These are phyloP conservation scores for Echinops telfairi DNA, from an alignment of 2,113 vertebrate species.

Conservation along the genomic window DNA sequence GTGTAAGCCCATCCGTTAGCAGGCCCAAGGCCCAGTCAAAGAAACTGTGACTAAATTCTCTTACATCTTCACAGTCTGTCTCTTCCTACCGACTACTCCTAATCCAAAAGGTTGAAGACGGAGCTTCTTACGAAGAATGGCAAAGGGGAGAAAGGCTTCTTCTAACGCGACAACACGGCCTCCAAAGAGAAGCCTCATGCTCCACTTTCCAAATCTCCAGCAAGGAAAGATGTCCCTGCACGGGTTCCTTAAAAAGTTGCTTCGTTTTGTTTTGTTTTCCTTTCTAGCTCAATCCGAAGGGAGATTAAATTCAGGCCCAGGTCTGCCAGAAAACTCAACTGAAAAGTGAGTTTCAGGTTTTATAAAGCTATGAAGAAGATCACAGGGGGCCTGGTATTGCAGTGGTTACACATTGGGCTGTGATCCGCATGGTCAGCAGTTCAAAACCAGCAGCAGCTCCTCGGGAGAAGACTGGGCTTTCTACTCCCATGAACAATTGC, in stretches of 20 bases:
- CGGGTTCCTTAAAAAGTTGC: background rate
- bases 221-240: constrained; percentile 22
- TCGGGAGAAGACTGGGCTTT: too few species aligned
- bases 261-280: background rate
- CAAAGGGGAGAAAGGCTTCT: too few species aligned
- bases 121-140: background rate
- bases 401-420: too few species aligned
- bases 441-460: too few species aligned
- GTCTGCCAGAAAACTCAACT: constrained; percentile 34
- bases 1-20: background rate
- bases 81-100: background rate
- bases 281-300: background rate
- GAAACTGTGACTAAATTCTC: background rate
- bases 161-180: too few species aligned
- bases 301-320: background rate
- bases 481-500: too few species aligned
- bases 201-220: background rate
- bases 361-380: background rate
- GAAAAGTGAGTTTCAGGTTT: constrained; percentile 45
- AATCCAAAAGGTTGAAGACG: background rate
- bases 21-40: background rate
- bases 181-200: too few species aligned
- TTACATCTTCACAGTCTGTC: background rate
- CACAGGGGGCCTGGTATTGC: too few species aligned
- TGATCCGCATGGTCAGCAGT: too few species aligned